Evolutionary conservation across 1,140 invertebrate genomes (phyloP).

Genomic region (Drosophila equinoxialis): DNA sequence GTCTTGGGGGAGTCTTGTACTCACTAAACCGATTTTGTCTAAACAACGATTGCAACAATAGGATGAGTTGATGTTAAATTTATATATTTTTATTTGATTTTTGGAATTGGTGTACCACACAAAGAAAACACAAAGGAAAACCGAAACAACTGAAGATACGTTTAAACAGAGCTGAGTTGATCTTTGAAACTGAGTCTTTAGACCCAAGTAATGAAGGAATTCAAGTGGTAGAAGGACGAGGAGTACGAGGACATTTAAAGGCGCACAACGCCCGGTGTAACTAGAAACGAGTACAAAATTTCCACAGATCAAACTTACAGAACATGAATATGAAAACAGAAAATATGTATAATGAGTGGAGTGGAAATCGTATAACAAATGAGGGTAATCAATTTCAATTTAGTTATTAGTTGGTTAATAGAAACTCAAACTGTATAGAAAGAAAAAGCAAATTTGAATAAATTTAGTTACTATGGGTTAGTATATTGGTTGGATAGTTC

Average conservation of each 20-base stretch:
- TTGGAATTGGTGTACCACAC: conserved; percentile 29
- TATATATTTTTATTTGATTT: neutral
- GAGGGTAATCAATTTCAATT: conserved; percentile 30
- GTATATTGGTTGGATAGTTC: conserved; percentile 8
- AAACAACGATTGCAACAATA: conserved; percentile 47
- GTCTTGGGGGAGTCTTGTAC: conserved; percentile 48
- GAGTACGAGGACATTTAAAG: conserved; percentile 53
- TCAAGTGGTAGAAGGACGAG: conserved; percentile 57
- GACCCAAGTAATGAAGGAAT: conserved; percentile 63
- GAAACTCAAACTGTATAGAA: conserved; percentile 43
- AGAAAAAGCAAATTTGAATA: conserved; percentile 31
- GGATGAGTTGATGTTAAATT: conserved; percentile 52
- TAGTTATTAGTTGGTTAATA: conserved; percentile 37
- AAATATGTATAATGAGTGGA: neutral
- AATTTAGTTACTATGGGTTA: conserved; percentile 34
- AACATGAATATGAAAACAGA: conserved; percentile 40
- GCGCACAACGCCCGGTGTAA: conserved; percentile 74
- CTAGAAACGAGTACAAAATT: conserved; percentile 76
- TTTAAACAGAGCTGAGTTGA: conserved; percentile 40
- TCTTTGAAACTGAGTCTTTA: conserved; percentile 40
- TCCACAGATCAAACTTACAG: conserved; percentile 40
- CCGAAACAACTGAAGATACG: conserved; percentile 55
- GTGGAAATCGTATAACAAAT: conserved; percentile 1
- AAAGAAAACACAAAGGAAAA: conserved; percentile 36
- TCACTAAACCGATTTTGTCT: conserved; percentile 67